Evolutionary conservation across 2,797 vertebrate genomes (phyloP), one percentile per base, ranked within the genome.

Genomic region (Notamacropus eugenii): DNA sequence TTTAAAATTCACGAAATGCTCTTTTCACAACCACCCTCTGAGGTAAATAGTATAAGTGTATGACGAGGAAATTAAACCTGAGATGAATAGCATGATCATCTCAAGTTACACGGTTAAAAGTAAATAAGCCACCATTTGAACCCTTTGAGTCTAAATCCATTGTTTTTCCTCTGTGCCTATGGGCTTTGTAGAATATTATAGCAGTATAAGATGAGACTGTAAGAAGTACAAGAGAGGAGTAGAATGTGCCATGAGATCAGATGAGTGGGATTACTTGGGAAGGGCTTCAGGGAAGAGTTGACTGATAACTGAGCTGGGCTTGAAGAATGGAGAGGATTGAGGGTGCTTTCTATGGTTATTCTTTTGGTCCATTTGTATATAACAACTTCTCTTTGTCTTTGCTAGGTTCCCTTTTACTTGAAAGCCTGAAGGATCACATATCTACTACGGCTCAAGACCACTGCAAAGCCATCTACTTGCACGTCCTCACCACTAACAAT

Each of bases 361-460:
- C 74, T 87, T 40, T 46, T 87, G 10, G 8, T 87, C 40, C 24
- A 27, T 1, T 87, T 87, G 62, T 46, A 46, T 87, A 9, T 87
- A 87, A 87, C 40, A 24, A 9, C 19, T 8, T 4, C 55, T 94
- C 54, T 90, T 91, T 82, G n/a, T 62, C 55, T 91, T 87, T 92
- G 19, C 90, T 96, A 99, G 99, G 99, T 97, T 99, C 99, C 0
- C 98, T 99, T 92, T 98, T 99, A 99, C 99, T 99, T 96, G 99
- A 99, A 98, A 99, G 99, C 98, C 98, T 99, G 97, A 99, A 99
- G 99, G 99, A 99, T 98, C 99, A 99, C 98, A 99, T 99, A 97
- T 99, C 99, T 0, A 99, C 99, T 0, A 99, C 99, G 0, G 99
- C 99, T 96, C 99, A 99, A 98, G 99, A 99, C 98, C 99, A 99